Conservation (phyloP, 2,113 vertebrate species). For the Hipposideros armiger region DNA sequence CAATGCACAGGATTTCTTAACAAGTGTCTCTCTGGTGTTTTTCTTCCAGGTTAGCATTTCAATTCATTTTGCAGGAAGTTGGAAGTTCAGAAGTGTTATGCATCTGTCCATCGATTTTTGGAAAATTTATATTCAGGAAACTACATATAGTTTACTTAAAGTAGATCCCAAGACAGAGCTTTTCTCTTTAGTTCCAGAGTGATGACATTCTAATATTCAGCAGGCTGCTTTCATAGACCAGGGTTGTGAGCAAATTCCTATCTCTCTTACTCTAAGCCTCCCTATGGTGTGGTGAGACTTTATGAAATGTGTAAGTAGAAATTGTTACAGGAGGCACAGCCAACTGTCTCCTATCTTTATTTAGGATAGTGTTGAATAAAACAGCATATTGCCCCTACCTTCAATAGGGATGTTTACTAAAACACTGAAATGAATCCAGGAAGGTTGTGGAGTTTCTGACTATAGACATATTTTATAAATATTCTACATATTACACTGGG, state of each 20-base stretch:
- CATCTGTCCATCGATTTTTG: constrained; percentile 61
- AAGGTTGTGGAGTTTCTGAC: neutral
- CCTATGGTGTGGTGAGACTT: neutral
- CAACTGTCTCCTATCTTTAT: neutral
- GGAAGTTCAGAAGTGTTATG: constrained; percentile 54
- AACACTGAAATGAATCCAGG: neutral
- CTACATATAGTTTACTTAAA: constrained; percentile 52
- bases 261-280: neutral
- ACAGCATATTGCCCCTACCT: neutral
- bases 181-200: constrained; percentile 69
- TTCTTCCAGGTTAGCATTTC: constrained; percentile 78
- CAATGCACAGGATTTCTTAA: constrained; percentile 37
- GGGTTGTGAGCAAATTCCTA: constrained; percentile 34
- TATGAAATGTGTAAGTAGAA: constrained; percentile 35
- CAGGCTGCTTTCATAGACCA: constrained; percentile 24
- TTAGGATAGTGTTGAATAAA: neutral
- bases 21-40: constrained; percentile 72
- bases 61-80: constrained; percentile 48
- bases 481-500: neutral
- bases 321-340: neutral
- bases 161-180: constrained; percentile 45
- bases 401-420: neutral
- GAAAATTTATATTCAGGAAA: constrained; percentile 70
- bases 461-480: neutral
- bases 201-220: constrained; percentile 47